Percentiles rank a stretch among this genome's conserved stretches.
Conservation (phyloP, 2,888 invertebrate genomes). For the Amphipoea oculea region DNA sequence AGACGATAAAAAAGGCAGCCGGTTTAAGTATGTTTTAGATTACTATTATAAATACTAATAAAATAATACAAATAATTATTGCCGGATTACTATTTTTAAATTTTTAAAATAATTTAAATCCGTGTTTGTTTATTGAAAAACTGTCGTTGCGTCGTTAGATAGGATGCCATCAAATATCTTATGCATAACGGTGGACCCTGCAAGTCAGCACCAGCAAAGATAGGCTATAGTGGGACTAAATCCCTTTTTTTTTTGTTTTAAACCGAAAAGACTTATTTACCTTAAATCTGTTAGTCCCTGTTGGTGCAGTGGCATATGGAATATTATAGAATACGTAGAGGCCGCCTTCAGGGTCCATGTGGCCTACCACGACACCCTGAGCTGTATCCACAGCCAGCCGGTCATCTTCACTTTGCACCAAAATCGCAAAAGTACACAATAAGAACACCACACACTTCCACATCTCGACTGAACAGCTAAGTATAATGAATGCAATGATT, state of each 20-base stretch:
- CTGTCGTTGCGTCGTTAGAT: neutral
- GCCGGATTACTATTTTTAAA: neutral
- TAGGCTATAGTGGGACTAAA: neutral
- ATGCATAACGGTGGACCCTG: neutral
- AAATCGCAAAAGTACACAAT: constrained; percentile 24
- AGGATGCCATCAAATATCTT: neutral
- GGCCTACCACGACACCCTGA: constrained; percentile 76
- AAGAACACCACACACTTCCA: constrained; percentile 29
- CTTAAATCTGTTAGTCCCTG: constrained; percentile 73
- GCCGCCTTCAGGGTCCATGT: constrained; percentile 63
- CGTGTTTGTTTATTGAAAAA: neutral
- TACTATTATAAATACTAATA: neutral
- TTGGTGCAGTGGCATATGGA: constrained; percentile 80
- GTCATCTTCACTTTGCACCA: constrained; percentile 37
- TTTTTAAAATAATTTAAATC: neutral
- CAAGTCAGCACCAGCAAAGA: neutral
- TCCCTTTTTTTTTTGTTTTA: neutral
- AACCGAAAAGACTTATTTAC: constrained; percentile 28
- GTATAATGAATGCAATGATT: neutral
- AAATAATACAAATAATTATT: no score
- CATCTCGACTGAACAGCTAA: constrained; percentile 26
- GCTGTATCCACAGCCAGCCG: constrained; percentile 64
- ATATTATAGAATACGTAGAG: constrained; percentile 75
- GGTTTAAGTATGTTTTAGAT: neutral
- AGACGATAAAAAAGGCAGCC: neutral